phyloP scores from a whole-genome alignment of 2,113 vertebrate genomes.

The Sisor rabdophorus region DNA sequence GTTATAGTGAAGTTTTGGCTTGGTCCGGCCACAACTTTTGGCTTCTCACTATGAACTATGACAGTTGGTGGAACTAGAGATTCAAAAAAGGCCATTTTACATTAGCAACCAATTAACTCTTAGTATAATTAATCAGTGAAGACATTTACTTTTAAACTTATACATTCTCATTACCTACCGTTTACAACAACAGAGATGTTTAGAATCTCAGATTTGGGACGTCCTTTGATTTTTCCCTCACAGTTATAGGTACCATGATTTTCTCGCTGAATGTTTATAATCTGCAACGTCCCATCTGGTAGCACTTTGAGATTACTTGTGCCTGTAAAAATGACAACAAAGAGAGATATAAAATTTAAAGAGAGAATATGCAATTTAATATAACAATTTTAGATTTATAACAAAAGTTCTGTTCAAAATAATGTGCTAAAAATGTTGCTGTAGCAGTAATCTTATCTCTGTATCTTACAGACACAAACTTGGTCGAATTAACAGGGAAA shows the following conservation, averaged over 20 bases:
- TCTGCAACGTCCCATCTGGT: constrained; percentile 51
- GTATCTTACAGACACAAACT: background rate
- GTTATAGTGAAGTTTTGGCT: constrained; percentile 58
- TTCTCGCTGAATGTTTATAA: constrained; percentile 52
- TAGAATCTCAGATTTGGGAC: background rate
- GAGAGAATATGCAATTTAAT: no score
- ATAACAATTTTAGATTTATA: background rate
- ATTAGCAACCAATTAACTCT: background rate
- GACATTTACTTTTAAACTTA: background rate
- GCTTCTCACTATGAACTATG: constrained; percentile 42
- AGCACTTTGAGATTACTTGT: constrained; percentile 34
- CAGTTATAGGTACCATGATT: constrained; percentile 66
- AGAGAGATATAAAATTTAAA: no score
- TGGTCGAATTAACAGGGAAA: no score
- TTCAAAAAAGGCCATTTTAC: background rate
- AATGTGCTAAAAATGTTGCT: background rate
- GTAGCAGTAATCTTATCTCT: background rate
- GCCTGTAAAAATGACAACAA: background rate
- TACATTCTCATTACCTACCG: constrained; percentile 50
- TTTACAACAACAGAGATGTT: constrained; percentile 66
- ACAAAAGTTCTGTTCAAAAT: background rate
- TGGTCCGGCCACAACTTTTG: constrained; percentile 61
- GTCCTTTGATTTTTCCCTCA: constrained; percentile 57
- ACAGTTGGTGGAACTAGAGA: constrained; percentile 61
- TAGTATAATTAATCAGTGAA: no score